Evolutionary conservation across 2,797 vertebrate species (phyloP).

Genomic region (Sebastes glaucus): DNA sequence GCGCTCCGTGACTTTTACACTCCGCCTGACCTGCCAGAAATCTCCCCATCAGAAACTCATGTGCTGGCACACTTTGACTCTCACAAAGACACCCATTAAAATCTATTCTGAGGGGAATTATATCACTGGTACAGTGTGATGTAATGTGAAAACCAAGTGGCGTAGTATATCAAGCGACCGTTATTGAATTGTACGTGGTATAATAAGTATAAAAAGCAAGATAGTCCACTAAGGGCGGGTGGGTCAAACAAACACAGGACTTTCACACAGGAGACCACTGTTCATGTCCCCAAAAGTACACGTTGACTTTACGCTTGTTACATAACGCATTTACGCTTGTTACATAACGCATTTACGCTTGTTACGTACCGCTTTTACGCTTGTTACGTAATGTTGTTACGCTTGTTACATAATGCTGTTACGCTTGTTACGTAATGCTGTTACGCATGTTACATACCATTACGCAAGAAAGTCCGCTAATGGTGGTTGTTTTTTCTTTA

Average conservation of each 20-base stretch:
- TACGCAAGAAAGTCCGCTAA: not conserved
- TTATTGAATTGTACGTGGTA: accelerated
- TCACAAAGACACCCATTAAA: no score
- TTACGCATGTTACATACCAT: not conserved
- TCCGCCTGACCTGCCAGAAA: no score
- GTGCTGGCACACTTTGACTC: no score
- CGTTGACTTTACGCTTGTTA: not conserved
- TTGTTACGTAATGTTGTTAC: not conserved
- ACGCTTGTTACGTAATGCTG: not conserved
- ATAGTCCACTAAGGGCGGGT: not conserved
- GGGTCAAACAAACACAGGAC: no score
- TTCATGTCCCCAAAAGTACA: not conserved
- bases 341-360: no score
- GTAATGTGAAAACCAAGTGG: no score
- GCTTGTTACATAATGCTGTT: not conserved
- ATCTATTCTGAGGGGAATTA: not conserved
- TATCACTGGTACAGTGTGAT: no score
- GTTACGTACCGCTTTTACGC: no score
- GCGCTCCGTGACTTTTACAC: no score
- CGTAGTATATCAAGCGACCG: no score
- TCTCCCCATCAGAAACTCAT: no score
- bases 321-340: not conserved
- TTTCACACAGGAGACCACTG: not conserved
- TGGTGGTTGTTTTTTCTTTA: not conserved
- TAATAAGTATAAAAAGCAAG: not conserved